phyloP scores from a whole-genome alignment of 2,797 vertebrate genomes.

The Macropus fuliginosus region DNA sequence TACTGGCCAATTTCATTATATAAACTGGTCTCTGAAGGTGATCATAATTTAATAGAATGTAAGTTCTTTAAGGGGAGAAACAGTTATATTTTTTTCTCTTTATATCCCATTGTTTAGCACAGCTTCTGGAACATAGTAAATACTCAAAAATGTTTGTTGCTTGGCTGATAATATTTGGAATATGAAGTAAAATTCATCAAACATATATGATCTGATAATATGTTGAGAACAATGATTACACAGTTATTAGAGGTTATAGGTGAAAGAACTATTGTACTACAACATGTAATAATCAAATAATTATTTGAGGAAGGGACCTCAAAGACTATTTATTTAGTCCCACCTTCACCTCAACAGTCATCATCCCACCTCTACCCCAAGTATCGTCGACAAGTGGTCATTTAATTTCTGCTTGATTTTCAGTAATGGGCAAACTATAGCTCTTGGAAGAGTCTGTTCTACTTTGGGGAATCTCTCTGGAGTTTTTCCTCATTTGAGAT shows the following conservation, averaged over 20 bases:
- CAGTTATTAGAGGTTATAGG: not conserved
- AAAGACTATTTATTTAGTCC: not conserved
- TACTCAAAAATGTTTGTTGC: not conserved
- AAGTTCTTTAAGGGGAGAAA: not conserved
- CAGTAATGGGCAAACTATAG: not conserved
- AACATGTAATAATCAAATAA: not conserved
- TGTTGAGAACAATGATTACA: not conserved
- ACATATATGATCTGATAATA: not conserved
- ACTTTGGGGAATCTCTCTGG: not conserved
- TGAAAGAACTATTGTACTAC: not conserved
- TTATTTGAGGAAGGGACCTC: not conserved
- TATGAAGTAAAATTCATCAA: not conserved
- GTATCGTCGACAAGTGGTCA: not conserved
- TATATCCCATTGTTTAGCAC: not conserved
- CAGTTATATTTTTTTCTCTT: not conserved
- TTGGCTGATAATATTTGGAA: not conserved
- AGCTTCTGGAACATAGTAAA: not conserved
- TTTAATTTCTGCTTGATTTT: not conserved
- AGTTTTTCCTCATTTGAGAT: not conserved
- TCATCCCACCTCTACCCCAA: not conserved
- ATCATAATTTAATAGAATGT: conserved; percentile 60
- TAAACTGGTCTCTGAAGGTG: conserved; percentile 71
- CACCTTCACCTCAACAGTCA: not conserved
- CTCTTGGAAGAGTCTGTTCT: not conserved
- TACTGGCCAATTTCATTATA: conserved; percentile 62